Evolutionary conservation across 2,113 vertebrate species (phyloP), one percentile per base, ranked within the genome.

Genomic region (Neopipo cinnamomea): DNA sequence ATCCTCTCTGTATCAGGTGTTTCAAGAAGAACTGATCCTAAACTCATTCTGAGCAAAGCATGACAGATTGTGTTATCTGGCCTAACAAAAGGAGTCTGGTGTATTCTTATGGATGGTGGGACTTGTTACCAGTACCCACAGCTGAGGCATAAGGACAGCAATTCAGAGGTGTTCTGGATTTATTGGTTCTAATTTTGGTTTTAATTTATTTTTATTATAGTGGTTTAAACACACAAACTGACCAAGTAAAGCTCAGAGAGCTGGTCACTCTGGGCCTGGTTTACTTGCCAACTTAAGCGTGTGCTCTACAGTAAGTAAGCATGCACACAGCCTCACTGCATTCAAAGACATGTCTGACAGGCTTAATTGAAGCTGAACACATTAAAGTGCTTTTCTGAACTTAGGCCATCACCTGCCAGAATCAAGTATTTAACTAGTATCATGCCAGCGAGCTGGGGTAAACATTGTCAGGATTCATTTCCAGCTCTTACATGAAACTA

Each of bases 191-290:
- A 55, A 55, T 62, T 77, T 78, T 35, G n/a, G 23, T 56, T 80
- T 77, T 86, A 53, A 59, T 81, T 91, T 92, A 49, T 79, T 96
- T 91, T 94, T 91, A 46, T 58, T 83, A 35, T 4, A 61, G 44
- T 62, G 56, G 35, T 94, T 94, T 93, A 85, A 85, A 89, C 37
- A 82, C 46, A 78, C 52, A 73, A 53, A 79, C 59, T 80, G 75
- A 91, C 53, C 81, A 42, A 68, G 76, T 4, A 67, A 56, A 55
- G 86, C 93, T 94, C 92, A 1, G 96, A 62, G 88, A 88, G 89
- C 86, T 88, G 92, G 93, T 87, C 82, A 9, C 93, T 97, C 93
- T 91, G 85, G 53, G 89, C 50, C 82, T 83, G 80, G 27, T 70
- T 80, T 44, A 86, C 53, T 72, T 89, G 84, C 92, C 82, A 72